Base-by-base conservation (phyloP, 2,113 vertebrate species). In the Rutilus rutilus region DNA sequence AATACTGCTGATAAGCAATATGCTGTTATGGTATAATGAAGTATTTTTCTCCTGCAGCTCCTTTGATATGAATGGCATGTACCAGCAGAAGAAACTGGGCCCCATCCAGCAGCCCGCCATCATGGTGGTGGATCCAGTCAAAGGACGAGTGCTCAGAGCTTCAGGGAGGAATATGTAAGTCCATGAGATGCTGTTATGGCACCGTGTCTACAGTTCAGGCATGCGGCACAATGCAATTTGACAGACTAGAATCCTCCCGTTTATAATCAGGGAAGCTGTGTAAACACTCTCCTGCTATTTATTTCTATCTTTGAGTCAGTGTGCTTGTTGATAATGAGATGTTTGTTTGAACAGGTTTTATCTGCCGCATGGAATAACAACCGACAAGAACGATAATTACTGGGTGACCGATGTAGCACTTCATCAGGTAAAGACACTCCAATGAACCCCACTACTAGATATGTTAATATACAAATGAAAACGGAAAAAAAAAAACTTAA, bases 361-460 rank as follows among this genome's bases (percentile, higher is more conserved):
- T 89, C 91, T 99, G 90, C 98, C 98, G 2, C 98, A 99, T 90
- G 98, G 98, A 83, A 94, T 99, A 91, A 97, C 95, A 52, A 89
- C 96, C 78, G 98, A 99, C 91, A 94, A 92, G 86, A 93, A 96
- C 9, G 96, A 97, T 87, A 96, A 97, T 90, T 99, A 97, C 80
- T 99, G 98, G 98, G 96, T 98, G 87, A 99, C 98, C 5, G 98
- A 99, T 76, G 97, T 99, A 84, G 98, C 98, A 88, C 97, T 99
- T 87, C 98, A 99, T 91, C 98, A 99, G 97, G 98, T 99, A 94
- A 89, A 25, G 11, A 36, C 5, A 15, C 45, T 33, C 33, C 36
- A 30, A 50, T 84, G 42, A 23, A 36, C 30, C 54, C 19, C 19
- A 8, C 54, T 8, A 8, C 19, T 57, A 57, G 19, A 57, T 57